Conservation (phyloP, 2,888 invertebrate genomes). For the Leptarthrus brevirostris region DNA sequence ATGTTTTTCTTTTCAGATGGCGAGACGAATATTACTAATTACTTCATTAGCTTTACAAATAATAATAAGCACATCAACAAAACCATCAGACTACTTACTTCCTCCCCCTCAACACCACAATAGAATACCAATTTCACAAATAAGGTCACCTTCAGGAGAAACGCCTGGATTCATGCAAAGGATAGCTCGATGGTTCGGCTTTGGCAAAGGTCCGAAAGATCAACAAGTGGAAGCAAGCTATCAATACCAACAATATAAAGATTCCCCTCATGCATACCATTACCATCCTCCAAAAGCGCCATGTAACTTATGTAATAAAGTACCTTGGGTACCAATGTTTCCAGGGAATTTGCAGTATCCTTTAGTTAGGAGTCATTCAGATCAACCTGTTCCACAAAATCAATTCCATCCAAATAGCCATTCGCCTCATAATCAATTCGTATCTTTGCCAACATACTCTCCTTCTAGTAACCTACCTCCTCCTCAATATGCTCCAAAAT, state of each 20-base stretch:
- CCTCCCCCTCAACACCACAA: constrained; percentile 59
- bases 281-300: constrained; percentile 68
- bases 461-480: constrained; percentile 64
- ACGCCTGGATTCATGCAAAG: constrained; percentile 64
- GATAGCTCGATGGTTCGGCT: constrained; percentile 66
- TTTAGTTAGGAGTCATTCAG: constrained; percentile 50
- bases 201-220: constrained; percentile 58
- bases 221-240: constrained; percentile 58
- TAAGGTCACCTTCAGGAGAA: constrained; percentile 52
- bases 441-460: constrained; percentile 52
- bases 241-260: constrained; percentile 54
- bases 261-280: constrained; percentile 53
- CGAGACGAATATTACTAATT: background rate
- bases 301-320: constrained; percentile 82
- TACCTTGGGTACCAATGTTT: constrained; percentile 83
- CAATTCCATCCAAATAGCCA: constrained; percentile 41
- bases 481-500: constrained; percentile 58
- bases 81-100: constrained; percentile 62
- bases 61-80: constrained; percentile 36
- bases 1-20: constrained; percentile 47
- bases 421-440: constrained; percentile 11
- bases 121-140: constrained; percentile 50
- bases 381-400: constrained; percentile 41
- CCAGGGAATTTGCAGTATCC: constrained; percentile 59
- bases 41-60: background rate